Evolutionary conservation across 2,113 vertebrate species (phyloP), one percentile per base, ranked within the genome.

Genomic region (Serilophus lunatus): DNA sequence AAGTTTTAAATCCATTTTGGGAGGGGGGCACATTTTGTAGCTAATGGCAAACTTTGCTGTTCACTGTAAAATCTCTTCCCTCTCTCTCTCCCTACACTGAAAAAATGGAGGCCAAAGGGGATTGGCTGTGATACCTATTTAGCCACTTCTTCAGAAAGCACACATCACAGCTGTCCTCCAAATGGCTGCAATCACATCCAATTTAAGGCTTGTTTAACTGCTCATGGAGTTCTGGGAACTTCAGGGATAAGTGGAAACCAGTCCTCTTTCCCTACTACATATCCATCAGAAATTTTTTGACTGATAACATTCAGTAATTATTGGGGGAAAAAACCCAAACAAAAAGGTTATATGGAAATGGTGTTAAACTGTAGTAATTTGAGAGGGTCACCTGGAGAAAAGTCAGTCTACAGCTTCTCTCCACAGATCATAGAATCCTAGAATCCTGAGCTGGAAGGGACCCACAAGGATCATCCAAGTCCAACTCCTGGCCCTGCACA

Each of bases 121-220:
- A 65, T 85, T 68, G 59, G 19, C 57, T 68, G 53, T 23, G 53
- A 57, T 53, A 80, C 44, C 12, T 65, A 9, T 36, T 83, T 36
- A 65, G 28, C 40, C 7, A 26, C 51, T 85, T 47, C 18, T 92
- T 51, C 38, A 70, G 63, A 57, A 77, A 82, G 49, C 15, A 47
- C 0, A 0, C 33, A 68, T 51, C 74, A 35, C 57, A 92, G 64
- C 51, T 91, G 31, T 92, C 56, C 78, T 94, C 70, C 82, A 65
- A 92, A 82, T 44, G n/a, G 24, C 78, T 31, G 38, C 88, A 92
- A 74, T 88, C 77, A 33, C n/a, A 40, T 13, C 68, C 13, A 18
- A 59, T 81, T 95, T 84, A 88, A 91, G 80, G 56, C 83, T 68
- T 40, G 11, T 78, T 94, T 94, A 83, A 86, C 78, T 86, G 44